Evolutionary conservation across 1,140 invertebrate species (phyloP).

Genomic region (Magallana angulata): DNA sequence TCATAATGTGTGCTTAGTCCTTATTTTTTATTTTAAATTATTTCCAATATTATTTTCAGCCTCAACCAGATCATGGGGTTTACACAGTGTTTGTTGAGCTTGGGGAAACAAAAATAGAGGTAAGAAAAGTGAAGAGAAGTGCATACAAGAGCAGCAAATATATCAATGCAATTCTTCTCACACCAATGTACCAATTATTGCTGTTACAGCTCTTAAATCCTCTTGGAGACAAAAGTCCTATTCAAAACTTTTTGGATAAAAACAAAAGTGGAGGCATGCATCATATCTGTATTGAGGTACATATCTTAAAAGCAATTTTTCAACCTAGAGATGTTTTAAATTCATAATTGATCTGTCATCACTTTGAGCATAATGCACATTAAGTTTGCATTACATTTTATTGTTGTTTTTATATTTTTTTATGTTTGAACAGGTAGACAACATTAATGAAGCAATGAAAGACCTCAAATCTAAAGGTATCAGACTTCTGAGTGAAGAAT

Average conservation of each 20-base stretch:
- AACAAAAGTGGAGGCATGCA: constrained; percentile 84
- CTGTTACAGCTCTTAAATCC: constrained; percentile 82
- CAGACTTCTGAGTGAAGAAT: constrained; percentile 81
- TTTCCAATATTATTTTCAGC: constrained; percentile 65
- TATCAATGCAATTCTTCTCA: no score
- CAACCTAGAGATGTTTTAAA: neutral
- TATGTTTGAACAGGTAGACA: constrained; percentile 72
- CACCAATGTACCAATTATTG: neutral
- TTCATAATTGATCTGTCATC: neutral
- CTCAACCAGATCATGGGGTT: constrained; percentile 83
- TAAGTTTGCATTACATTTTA: no score
- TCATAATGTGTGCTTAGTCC: no score
- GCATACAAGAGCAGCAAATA: no score
- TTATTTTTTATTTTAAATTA: no score
- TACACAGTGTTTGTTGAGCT: constrained; percentile 85
- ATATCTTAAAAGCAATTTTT: no score
- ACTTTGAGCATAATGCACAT: no score
- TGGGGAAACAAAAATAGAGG: constrained; percentile 83
- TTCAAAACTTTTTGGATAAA: constrained; percentile 83
- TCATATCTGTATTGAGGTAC: constrained; percentile 81
- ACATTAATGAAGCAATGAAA: constrained; percentile 82
- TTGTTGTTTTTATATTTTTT: no score
- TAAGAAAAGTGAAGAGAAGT: constrained; percentile 52
- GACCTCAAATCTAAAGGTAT: constrained; percentile 81
- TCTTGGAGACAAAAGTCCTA: constrained; percentile 84